Evolutionary conservation across 1,140 invertebrate species (phyloP).

Genomic region (Drosophila virilis): DNA sequence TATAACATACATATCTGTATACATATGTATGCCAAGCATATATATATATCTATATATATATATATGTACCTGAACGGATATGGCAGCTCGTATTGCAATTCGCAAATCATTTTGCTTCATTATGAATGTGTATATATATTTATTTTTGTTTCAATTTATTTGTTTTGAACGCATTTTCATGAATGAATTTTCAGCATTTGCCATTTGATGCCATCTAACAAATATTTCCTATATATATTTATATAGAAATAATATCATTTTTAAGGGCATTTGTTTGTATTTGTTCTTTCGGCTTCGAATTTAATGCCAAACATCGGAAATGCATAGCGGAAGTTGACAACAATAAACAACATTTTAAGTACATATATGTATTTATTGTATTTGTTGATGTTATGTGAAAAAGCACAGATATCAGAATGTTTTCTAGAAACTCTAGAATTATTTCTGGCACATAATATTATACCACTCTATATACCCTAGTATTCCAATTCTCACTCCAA

Average conservation of each 20-base stretch:
- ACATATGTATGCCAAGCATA: constrained; percentile 3
- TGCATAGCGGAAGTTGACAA: constrained; percentile 26
- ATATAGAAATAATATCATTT: constrained; percentile 4
- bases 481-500: no score
- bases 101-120: constrained; percentile 54
- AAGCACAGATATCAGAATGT: no score
- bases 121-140: constrained; percentile 13
- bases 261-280: neutral
- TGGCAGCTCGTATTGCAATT: constrained; percentile 76
- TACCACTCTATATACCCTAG: no score
- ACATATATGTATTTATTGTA: neutral
- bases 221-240: constrained; percentile 18
- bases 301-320: constrained; percentile 16
- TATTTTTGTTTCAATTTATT: constrained; percentile 29
- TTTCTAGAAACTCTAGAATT: no score
- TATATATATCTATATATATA: constrained; percentile 15
- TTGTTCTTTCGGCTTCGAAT: constrained; percentile 12
- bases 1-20: constrained; percentile 1
- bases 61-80: constrained; percentile 58
- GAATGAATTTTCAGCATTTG: constrained; percentile 54
- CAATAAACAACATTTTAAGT: constrained; percentile 1
- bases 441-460: no score
- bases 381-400: no score
- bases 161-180: constrained; percentile 57
- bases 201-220: constrained; percentile 30